Evolutionary conservation across 2,113 vertebrate genomes (phyloP).

Genomic region (Tichodroma muraria): DNA sequence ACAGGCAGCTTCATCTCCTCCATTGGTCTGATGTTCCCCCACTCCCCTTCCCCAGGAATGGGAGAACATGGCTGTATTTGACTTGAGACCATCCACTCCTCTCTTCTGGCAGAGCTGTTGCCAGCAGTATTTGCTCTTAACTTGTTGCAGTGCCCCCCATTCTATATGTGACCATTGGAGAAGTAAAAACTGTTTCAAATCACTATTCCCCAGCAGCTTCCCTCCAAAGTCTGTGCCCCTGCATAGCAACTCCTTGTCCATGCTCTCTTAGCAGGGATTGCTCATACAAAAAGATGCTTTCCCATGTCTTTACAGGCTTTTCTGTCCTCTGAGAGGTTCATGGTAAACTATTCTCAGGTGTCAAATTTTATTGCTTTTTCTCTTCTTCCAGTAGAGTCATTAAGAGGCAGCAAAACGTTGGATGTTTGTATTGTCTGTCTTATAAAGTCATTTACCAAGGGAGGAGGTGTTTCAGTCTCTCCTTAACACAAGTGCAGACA

Average conservation of each 20-base stretch:
- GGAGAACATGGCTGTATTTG: not conserved
- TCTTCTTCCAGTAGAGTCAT: not conserved
- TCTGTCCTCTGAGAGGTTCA: not conserved
- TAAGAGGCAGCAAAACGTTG: not conserved
- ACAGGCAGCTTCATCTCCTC: not conserved
- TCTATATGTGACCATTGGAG: not conserved
- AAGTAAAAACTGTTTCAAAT: not conserved
- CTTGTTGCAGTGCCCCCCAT: not conserved
- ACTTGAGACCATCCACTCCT: not conserved
- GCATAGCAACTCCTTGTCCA: not conserved
- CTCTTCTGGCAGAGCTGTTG: not conserved
- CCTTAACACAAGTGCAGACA: not conserved
- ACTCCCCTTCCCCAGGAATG: not conserved
- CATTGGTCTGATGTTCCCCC: rapidly evolving
- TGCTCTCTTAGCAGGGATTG: not conserved
- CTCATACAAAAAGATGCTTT: not conserved
- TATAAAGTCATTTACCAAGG: not conserved
- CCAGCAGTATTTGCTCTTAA: not conserved
- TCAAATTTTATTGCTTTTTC: not conserved
- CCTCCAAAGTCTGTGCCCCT: not conserved
- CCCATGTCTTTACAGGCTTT: not conserved
- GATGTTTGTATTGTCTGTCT: not conserved
- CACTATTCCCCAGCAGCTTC: not conserved
- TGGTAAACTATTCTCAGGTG: not conserved
- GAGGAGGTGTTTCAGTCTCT: not conserved